Conservation (phyloP, 2,113 vertebrate species). For the Nothobranchius furzeri region DNA sequence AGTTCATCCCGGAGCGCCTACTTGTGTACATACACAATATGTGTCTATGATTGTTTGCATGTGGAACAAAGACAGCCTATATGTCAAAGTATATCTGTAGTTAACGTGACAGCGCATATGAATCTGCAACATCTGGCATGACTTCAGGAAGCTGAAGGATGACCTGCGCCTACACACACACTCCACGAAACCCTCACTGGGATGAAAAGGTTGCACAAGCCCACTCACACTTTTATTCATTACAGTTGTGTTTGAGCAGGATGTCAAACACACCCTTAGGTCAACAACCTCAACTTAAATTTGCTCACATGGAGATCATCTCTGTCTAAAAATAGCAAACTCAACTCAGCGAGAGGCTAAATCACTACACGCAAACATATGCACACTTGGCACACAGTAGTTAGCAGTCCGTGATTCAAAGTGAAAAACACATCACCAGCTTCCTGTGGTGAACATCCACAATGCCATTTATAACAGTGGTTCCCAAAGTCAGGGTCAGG, state of each 20-base stretch:
- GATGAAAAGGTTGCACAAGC: constrained; percentile 50
- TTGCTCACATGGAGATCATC: constrained; percentile 65
- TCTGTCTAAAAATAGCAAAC: constrained; percentile 59
- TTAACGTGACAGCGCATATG: constrained; percentile 29
- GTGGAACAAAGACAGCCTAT: constrained; percentile 37
- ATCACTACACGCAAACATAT: constrained; percentile 22
- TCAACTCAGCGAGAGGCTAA: constrained; percentile 34
- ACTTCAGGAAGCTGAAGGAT: constrained; percentile 66
- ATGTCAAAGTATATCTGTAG: constrained; percentile 33
- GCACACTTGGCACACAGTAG: constrained; percentile 23
- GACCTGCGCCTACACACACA: constrained; percentile 63
- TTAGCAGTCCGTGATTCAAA: constrained; percentile 10
- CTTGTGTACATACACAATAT: constrained; percentile 35
- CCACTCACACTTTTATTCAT: constrained; percentile 62
- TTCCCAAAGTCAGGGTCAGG: too few relatives aligned
- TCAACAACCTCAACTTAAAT: constrained; percentile 57
- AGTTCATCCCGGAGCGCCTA: constrained; percentile 10
- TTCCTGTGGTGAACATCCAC: constrained; percentile 16
- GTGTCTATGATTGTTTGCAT: constrained; percentile 45
- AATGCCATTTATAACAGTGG: not conserved
- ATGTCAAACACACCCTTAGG: constrained; percentile 61
- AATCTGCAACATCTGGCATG: constrained; percentile 64
- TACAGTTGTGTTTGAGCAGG: constrained; percentile 45
- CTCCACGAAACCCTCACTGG: constrained; percentile 51
- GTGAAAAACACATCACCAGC: not conserved